Percentiles rank a stretch among this genome's conserved stretches.
These are phyloP conservation scores for Ochropleura plecta DNA, from an alignment of 2,888 invertebrate species.

Conservation along the genomic window DNA sequence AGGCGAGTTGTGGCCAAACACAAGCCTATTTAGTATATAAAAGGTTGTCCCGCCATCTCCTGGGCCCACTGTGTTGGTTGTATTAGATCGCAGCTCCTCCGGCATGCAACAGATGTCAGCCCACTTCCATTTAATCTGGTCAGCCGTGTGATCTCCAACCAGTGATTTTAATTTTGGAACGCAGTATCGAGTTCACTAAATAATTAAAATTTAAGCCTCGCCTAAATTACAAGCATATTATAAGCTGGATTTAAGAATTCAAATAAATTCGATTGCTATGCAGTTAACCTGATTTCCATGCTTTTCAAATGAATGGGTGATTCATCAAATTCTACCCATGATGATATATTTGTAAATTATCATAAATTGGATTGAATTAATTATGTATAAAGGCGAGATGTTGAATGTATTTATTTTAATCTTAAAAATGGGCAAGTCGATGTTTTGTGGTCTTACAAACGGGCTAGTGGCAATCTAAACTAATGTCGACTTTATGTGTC, in stretches of 20 bases:
- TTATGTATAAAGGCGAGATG: constrained; percentile 30
- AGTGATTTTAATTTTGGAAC: too few relatives aligned
- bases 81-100: too few relatives aligned
- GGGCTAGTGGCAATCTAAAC: neutral
- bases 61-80: too few relatives aligned
- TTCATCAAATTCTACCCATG: neutral
- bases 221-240: neutral
- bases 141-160: too few relatives aligned
- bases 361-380: constrained; percentile 22
- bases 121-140: too few relatives aligned
- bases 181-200: too few relatives aligned
- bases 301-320: constrained; percentile 8
- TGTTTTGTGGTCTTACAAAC: constrained; percentile 29
- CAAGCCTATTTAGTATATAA: too few relatives aligned
- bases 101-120: too few relatives aligned
- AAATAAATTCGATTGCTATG: neutral
- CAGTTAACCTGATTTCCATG: constrained; percentile 19
- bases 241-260: neutral
- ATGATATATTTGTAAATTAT: constrained; percentile 24
- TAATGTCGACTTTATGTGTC: constrained; percentile 7
- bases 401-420: constrained; percentile 27
- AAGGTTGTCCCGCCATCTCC: too few relatives aligned
- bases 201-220: too few relatives aligned
- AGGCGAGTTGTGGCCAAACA: too few relatives aligned
- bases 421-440: neutral